Evolutionary conservation across 1,140 invertebrate genomes (phyloP), one percentile per base, ranked within the genome.

Genomic region (Cotesia chilonis): DNA sequence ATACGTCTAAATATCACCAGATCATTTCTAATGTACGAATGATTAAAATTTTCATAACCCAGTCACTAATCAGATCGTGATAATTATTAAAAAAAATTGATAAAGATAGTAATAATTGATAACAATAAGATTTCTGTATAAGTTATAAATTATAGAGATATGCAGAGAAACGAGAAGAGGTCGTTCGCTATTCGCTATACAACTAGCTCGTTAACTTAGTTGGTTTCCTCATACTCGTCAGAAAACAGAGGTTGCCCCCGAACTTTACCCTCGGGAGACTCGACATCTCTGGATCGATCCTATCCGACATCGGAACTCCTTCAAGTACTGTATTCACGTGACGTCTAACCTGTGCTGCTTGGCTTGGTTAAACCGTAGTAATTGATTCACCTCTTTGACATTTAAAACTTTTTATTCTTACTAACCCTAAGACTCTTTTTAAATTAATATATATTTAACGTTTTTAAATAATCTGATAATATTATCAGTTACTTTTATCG

Each of bases 191-290:
- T 20, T 7, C n/a, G 54, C 41, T 6, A 47, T 47, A 47, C 20
- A 20, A 9, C 38, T 9, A 28, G 10, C 65, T 67, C 65, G 65
- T 67, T 67, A 67, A 51, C 36, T 67, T 67, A 67, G 65, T 67
- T 54, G 65, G 65, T 54, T 67, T 67, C 65, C 65, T 38, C 20
- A 67, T 67, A 67, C 65, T 55, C 51, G 51, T 67, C 17, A n/a
- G 65, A 20, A 67, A 67, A 67, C 65, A 67, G 65, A 54, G 65
- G 65, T 55, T 67, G 20, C 65, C 65, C 20, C 52, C 51, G 65
- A 67, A 67, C 41, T 67, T 67, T 38, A 54, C 65, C 52, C 52
- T 55, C 47, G 65, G 20, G 51, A 67, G 52, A 36, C 65, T 67
- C 65, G 28, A 28, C 65, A 67, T 51, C 47, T 54, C 65, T 55